These are phyloP conservation scores for Myotis planiceps DNA, from an alignment of 2,797 vertebrate genomes.

Conservation along the genomic window DNA sequence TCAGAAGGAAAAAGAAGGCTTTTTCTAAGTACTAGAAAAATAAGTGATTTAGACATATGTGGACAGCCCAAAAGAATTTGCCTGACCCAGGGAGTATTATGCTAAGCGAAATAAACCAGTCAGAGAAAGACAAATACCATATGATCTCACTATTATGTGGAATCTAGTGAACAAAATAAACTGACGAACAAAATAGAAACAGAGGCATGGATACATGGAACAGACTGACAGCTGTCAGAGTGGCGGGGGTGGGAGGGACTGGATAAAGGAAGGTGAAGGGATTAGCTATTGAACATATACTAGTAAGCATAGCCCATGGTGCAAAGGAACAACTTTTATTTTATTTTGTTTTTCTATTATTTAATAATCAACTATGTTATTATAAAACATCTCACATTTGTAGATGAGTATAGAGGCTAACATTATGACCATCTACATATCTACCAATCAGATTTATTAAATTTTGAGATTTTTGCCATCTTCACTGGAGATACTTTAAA, in stretches of 20 bases:
- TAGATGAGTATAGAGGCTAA: background rate
- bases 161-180: too few species aligned
- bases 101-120: background rate
- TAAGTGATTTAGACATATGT: background rate
- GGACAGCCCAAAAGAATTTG: background rate
- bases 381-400: constrained; percentile 1
- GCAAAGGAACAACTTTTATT: background rate
- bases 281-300: background rate
- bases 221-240: background rate
- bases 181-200: background rate
- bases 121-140: background rate
- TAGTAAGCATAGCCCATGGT: background rate
- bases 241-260: background rate
- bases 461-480: background rate
- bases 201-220: background rate
- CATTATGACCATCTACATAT: background rate
- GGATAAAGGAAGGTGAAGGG: background rate
- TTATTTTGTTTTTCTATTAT: constrained; percentile 24
- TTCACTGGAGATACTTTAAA: background rate
- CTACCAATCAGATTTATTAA: background rate
- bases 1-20: background rate
- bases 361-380: background rate
- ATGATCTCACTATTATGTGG: background rate
- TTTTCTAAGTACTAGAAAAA: background rate
- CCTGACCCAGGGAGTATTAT: background rate